Evolutionary conservation across 2,888 invertebrate species (phyloP).

Genomic region (Callinectes sapidus): DNA sequence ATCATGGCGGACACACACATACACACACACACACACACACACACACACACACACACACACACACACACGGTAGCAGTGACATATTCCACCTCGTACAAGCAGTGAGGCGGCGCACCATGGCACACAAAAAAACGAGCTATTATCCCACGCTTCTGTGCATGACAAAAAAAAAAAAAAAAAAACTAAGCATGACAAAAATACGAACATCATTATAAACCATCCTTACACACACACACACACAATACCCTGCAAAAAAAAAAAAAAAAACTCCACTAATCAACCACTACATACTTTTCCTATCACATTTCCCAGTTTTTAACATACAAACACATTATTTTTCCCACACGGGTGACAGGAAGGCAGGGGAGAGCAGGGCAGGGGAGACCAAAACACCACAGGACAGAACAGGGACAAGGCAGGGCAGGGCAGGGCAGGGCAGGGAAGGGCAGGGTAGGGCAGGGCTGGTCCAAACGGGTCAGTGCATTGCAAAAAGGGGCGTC

Average conservation of each 20-base stretch:
- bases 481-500: background rate
- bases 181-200: background rate
- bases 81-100: background rate
- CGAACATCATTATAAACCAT: background rate
- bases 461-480: too few species aligned
- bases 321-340: background rate
- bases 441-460: background rate
- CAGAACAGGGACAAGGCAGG: too few species aligned
- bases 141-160: background rate
- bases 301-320: background rate
- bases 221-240: conserved; percentile 22
- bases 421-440: too few species aligned
- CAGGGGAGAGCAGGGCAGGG: background rate
- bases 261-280: background rate
- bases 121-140: background rate
- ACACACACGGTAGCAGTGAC: background rate
- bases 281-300: background rate
- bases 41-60: conserved; percentile 35
- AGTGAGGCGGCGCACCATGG: background rate
- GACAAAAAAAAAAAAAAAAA: conserved; percentile 12
- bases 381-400: too few species aligned
- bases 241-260: background rate
- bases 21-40: conserved; percentile 23
- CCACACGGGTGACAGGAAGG: background rate
- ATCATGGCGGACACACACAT: conserved; percentile 13